Evolutionary conservation across 2,797 vertebrate species (phyloP).

Genomic region (Anisognathus igniventris): DNA sequence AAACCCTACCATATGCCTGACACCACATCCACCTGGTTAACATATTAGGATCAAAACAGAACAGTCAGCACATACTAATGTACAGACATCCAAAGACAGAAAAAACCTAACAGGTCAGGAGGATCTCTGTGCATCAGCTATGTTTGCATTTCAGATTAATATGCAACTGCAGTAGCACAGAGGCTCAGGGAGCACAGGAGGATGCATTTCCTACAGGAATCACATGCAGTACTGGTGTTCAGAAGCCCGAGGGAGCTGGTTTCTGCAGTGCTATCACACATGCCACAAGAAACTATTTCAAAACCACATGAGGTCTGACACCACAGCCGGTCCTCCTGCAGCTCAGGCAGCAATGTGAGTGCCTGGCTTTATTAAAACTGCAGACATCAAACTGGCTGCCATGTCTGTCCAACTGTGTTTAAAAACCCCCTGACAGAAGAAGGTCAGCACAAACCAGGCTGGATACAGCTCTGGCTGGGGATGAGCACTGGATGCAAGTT

Average conservation of each 20-base stretch:
- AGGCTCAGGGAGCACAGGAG: not conserved
- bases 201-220: not conserved
- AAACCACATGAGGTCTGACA: not conserved
- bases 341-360: not conserved
- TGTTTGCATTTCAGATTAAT: not conserved
- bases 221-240: not conserved
- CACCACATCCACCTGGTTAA: not conserved
- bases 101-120: not conserved
- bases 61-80: not conserved
- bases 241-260: not conserved
- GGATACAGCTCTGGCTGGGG: not conserved
- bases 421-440: not conserved
- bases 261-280: not conserved
- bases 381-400: not conserved
- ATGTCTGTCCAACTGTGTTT: not conserved
- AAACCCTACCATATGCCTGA: not conserved
- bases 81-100: not conserved
- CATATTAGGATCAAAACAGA: not conserved
- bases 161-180: not conserved
- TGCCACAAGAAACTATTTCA: not conserved
- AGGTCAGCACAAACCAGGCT: not conserved
- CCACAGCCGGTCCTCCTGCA: not conserved
- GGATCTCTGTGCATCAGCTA: not conserved
- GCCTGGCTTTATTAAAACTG: not conserved
- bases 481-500: accelerated